These are phyloP conservation scores for Coptotermes formosanus DNA, from an alignment of 1,140 invertebrate species.

Conservation along the genomic window DNA sequence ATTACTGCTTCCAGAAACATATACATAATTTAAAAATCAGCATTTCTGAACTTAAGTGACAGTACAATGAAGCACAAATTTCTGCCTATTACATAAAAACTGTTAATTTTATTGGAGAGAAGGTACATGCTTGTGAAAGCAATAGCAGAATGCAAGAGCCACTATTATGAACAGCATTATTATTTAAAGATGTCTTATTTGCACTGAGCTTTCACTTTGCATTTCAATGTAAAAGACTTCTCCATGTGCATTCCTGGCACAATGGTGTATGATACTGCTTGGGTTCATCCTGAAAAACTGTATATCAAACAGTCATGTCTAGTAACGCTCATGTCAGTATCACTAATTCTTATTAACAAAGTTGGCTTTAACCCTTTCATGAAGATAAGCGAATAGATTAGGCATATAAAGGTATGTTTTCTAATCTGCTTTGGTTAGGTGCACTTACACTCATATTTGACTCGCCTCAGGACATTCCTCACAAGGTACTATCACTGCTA, in stretches of 20 bases:
- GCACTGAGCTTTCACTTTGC: background rate
- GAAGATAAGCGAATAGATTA: too few relatives aligned
- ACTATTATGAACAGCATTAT: background rate
- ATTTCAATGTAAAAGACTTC: background rate
- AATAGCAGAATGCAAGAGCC: background rate
- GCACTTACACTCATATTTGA: too few relatives aligned
- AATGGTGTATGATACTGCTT: background rate
- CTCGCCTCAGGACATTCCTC: too few relatives aligned
- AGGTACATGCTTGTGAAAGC: background rate
- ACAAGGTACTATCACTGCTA: too few relatives aligned
- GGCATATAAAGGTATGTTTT: too few relatives aligned
- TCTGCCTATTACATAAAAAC: background rate
- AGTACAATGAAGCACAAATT: background rate
- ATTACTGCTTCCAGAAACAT: background rate
- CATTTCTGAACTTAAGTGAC: background rate
- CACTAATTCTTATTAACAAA: too few relatives aligned
- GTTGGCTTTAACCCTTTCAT: too few relatives aligned
- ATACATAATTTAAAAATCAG: background rate
- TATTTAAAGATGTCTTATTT: background rate
- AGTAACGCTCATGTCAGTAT: too few relatives aligned
- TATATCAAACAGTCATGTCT: too few relatives aligned
- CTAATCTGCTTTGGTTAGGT: too few relatives aligned
- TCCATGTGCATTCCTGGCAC: background rate
- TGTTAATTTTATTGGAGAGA: background rate
- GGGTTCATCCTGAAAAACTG: too few relatives aligned